Conservation (phyloP, 1,140 invertebrate genomes). For the Lasaia peninsularis region DNA sequence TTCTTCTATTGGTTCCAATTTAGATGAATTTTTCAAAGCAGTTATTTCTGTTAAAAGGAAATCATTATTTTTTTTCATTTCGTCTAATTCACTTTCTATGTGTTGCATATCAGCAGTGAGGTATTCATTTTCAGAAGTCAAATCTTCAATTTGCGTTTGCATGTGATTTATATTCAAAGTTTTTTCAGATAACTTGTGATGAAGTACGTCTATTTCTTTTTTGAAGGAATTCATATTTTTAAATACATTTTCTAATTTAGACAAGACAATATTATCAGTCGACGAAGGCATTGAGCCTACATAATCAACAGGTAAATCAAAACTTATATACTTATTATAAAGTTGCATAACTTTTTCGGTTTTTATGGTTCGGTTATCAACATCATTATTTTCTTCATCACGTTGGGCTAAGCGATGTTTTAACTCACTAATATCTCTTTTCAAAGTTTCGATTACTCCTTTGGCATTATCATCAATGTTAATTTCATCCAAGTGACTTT, state of each 20-base stretch:
- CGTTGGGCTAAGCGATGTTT: conserved; percentile 63
- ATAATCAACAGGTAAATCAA: conserved; percentile 66
- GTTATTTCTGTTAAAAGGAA: conserved; percentile 80
- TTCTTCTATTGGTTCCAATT: conserved; percentile 82
- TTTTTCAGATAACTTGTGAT: conserved; percentile 63
- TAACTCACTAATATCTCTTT: conserved; percentile 71
- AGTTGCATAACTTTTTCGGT: conserved; percentile 69
- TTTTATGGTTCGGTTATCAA: conserved; percentile 54
- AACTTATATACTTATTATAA: conserved; percentile 73
- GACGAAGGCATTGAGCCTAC: conserved; percentile 59
- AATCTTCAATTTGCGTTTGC: conserved; percentile 66
- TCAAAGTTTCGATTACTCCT: conserved; percentile 71
- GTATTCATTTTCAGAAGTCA: conserved; percentile 77
- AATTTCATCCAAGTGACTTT: conserved; percentile 60
- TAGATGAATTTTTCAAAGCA: conserved; percentile 78
- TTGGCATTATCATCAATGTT: conserved; percentile 78
- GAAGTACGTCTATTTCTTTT: conserved; percentile 60
- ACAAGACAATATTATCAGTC: conserved; percentile 53
- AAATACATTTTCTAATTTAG: conserved; percentile 60
- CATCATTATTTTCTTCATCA: conserved; percentile 43
- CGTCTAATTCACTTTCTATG: conserved; percentile 80
- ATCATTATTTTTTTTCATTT: conserved; percentile 83
- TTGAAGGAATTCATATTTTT: conserved; percentile 62
- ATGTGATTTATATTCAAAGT: conserved; percentile 54
- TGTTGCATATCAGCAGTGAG: conserved; percentile 78